Evolutionary conservation across 2,797 vertebrate species (phyloP).

Genomic region (Cossypha dichroa): DNA sequence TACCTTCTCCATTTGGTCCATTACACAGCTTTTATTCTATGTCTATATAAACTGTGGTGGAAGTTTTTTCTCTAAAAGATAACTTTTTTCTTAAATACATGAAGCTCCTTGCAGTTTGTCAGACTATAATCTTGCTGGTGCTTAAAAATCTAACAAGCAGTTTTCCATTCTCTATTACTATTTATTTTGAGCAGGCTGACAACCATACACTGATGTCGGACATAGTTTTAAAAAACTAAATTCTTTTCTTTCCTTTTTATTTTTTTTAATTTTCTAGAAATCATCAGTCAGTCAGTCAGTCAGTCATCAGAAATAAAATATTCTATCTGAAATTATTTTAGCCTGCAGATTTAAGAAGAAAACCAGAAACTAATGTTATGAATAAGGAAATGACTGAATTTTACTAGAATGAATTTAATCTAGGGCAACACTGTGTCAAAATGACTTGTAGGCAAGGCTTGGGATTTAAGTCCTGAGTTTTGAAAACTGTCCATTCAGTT

Average conservation of each 20-base stretch:
- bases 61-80: not conserved
- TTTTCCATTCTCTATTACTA: not conserved
- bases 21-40: not conserved
- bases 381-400: not conserved
- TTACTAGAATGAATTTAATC: not conserved
- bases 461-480: not conserved
- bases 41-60: not conserved
- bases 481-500: not conserved
- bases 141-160: not conserved
- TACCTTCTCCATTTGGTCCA: not conserved
- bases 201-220: not conserved
- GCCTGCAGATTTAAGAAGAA: not conserved
- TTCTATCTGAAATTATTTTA: not conserved
- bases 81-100: not conserved
- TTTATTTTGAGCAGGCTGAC: not conserved
- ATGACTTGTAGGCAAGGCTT: not conserved
- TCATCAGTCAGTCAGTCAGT: not conserved
- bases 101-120: not conserved
- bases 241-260: not conserved
- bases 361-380: not conserved
- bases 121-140: not conserved
- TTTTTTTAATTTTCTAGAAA: not conserved
- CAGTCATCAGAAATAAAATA: not conserved
- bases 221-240: not conserved
- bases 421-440: not conserved